These are phyloP conservation scores for Polietes domitor DNA, from an alignment of 2,888 invertebrate genomes.

Conservation along the genomic window DNA sequence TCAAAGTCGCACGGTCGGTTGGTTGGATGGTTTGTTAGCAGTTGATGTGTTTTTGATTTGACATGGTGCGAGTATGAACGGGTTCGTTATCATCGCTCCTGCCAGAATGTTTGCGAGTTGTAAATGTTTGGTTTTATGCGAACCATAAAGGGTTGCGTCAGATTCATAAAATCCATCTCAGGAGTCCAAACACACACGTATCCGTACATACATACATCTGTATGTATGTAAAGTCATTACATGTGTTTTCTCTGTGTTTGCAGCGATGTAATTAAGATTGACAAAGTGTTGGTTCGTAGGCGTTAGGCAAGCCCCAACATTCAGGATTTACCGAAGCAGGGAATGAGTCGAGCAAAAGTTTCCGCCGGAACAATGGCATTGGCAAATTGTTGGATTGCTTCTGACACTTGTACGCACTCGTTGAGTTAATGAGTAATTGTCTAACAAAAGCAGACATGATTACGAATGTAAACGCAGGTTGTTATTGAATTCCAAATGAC, in stretches of 20 bases:
- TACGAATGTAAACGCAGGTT: slow-evolving; percentile 36
- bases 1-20: background rate
- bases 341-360: slow-evolving; percentile 10
- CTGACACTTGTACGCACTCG: slow-evolving; percentile 48
- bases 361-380: background rate
- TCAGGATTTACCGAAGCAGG: background rate
- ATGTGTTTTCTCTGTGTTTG: slow-evolving; percentile 26
- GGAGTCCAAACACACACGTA: background rate
- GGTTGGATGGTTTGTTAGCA: background rate
- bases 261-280: slow-evolving; percentile 65
- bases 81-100: slow-evolving; percentile 33
- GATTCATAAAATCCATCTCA: background rate
- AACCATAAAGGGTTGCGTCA: slow-evolving; percentile 22
- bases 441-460: slow-evolving; percentile 49
- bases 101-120: slow-evolving; percentile 21
- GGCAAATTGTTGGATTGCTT: slow-evolving; percentile 54
- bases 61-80: slow-evolving; percentile 1
- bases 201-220: background rate
- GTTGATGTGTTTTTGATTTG: slow-evolving; percentile 45
- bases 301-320: slow-evolving; percentile 42
- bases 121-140: slow-evolving; percentile 21
- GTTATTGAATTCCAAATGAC: slow-evolving; percentile 48
- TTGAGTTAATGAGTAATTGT: slow-evolving; percentile 50
- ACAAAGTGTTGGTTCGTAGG: slow-evolving; percentile 65
- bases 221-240: slow-evolving; percentile 17